phyloP scores from a whole-genome alignment of 1,140 invertebrate species.

The Eurosta solidaginis region DNA sequence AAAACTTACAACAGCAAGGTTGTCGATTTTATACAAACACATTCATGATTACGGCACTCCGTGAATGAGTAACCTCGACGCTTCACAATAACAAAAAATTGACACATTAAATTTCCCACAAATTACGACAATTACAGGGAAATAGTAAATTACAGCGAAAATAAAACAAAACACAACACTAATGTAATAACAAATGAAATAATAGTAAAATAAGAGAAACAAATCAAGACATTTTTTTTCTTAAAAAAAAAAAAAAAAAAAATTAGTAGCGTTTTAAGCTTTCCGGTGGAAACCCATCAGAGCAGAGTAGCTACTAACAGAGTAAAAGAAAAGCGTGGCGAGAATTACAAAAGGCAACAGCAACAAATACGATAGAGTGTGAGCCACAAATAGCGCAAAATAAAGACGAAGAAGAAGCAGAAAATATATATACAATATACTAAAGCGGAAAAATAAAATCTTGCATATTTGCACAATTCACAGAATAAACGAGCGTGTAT shows the following conservation, averaged over 20 bases:
- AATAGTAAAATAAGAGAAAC: neutral
- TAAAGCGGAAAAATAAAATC: conserved; percentile 1
- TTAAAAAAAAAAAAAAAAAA: neutral
- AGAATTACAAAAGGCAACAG: neutral
- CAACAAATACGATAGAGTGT: neutral
- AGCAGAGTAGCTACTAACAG: neutral
- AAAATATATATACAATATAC: neutral
- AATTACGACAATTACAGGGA: conserved; percentile 23
- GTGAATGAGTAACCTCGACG: neutral
- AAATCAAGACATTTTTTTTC: neutral
- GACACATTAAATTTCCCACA: conserved; percentile 31
- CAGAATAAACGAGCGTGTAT: neutral
- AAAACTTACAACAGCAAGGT: neutral
- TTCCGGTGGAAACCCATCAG: conserved; percentile 3
- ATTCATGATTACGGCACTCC: neutral
- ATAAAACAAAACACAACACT: neutral
- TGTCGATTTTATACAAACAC: neutral
- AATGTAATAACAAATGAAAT: neutral
- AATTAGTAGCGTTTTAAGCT: neutral
- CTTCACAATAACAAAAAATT: conserved; percentile 23
- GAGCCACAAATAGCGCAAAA: neutral
- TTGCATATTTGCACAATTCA: conserved; percentile 19
- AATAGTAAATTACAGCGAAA: conserved; percentile 19
- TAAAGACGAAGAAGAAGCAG: neutral
- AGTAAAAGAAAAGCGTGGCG: conserved; percentile 2